phyloP scores from a whole-genome alignment of 2,888 invertebrate species.

The Sycophila texana region DNA sequence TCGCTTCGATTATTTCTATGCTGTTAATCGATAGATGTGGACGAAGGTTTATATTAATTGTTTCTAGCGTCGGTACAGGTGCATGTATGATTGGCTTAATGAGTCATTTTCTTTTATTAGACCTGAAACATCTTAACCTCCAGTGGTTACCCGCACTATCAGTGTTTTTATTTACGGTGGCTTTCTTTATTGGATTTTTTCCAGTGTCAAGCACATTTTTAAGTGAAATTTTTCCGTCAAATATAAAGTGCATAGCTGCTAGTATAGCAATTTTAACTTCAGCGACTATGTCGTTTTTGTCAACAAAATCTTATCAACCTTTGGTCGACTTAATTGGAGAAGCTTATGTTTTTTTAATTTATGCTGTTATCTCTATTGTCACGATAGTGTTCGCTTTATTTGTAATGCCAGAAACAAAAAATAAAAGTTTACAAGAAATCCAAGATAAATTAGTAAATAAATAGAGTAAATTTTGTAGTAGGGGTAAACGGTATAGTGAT shows the following conservation, averaged over 20 bases:
- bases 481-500: too few relatives aligned
- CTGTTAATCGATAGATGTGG: constrained; percentile 67
- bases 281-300: constrained; percentile 63
- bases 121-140: not conserved
- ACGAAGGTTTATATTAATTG: constrained; percentile 63
- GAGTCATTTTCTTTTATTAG: constrained; percentile 58
- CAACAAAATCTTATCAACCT: constrained; percentile 64
- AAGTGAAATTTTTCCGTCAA: constrained; percentile 66
- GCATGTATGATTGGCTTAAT: constrained; percentile 55
- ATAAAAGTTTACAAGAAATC: constrained; percentile 63
- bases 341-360: constrained; percentile 64
- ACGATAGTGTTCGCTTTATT: constrained; percentile 48
- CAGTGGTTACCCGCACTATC: constrained; percentile 39
- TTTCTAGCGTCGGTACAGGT: constrained; percentile 63
- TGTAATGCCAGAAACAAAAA: constrained; percentile 66
- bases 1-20: constrained; percentile 61
- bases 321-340: constrained; percentile 61
- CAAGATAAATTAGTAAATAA: constrained; percentile 45
- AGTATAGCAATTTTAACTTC: constrained; percentile 61
- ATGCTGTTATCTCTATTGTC: constrained; percentile 57
- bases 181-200: constrained; percentile 53
- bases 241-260: constrained; percentile 65
- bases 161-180: constrained; percentile 35
- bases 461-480: not conserved
- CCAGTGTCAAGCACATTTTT: constrained; percentile 65